These are phyloP conservation scores for Eretmocerus hayati DNA, from an alignment of 2,888 invertebrate genomes.

Conservation along the genomic window DNA sequence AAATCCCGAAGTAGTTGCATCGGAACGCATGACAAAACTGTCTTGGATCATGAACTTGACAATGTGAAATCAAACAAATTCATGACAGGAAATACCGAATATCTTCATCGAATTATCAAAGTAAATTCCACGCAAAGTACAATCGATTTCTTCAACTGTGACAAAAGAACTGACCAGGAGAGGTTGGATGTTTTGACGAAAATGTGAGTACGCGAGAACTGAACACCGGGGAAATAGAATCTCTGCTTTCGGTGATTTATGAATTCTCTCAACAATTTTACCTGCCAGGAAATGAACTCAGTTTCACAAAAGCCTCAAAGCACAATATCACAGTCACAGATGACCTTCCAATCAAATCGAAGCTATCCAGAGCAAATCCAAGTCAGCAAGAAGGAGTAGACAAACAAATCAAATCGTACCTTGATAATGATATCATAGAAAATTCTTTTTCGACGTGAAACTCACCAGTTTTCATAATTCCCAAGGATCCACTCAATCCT, in stretches of 20 bases:
- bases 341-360: background rate
- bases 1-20: background rate
- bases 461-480: background rate
- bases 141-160: too few relatives aligned
- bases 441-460: constrained; percentile 19
- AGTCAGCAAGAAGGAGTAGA: background rate
- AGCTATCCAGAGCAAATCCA: background rate
- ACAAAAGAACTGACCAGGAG: background rate
- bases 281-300: background rate
- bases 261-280: background rate
- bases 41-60: too few relatives aligned
- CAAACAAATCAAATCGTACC: background rate
- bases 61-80: too few relatives aligned
- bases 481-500: background rate
- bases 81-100: too few relatives aligned
- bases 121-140: too few relatives aligned
- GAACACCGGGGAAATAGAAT: background rate
- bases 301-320: background rate
- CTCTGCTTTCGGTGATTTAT: background rate
- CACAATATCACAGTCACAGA: background rate
- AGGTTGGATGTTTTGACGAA: background rate
- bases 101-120: too few relatives aligned
- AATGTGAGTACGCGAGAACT: background rate
- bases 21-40: too few relatives aligned
- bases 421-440: constrained; percentile 1